These are phyloP conservation scores for Drosophila bocqueti DNA, from an alignment of 1,140 invertebrate genomes.

Conservation along the genomic window DNA sequence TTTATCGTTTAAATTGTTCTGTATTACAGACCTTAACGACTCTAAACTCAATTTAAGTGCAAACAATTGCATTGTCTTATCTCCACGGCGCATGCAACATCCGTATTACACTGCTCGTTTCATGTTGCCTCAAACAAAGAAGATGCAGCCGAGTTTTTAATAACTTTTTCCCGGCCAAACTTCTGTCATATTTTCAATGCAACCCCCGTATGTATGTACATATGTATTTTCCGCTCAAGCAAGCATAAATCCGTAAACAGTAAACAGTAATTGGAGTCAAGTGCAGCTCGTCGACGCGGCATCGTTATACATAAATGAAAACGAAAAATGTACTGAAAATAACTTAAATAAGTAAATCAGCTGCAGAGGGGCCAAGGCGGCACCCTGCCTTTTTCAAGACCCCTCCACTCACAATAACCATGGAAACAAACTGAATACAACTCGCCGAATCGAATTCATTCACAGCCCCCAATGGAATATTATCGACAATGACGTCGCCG, in stretches of 20 bases:
- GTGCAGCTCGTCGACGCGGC: constrained; percentile 48
- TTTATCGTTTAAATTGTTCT: constrained; percentile 29
- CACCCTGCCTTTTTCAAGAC: not conserved
- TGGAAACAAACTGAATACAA: constrained; percentile 33
- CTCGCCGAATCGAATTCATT: constrained; percentile 40
- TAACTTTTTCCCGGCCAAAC: constrained; percentile 34
- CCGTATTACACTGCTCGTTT: constrained; percentile 24
- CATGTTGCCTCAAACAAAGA: constrained; percentile 27
- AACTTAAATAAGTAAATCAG: constrained; percentile 33
- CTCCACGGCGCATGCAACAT: constrained; percentile 30
- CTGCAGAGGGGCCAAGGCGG: not conserved
- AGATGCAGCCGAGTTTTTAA: constrained; percentile 32
- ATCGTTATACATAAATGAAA: constrained; percentile 32
- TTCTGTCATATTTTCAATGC: constrained; percentile 14
- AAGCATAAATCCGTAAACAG: constrained; percentile 79
- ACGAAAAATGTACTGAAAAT: constrained; percentile 20
- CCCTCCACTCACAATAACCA: constrained; percentile 13
- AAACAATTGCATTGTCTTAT: constrained; percentile 49
- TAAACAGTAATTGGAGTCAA: constrained; percentile 76
- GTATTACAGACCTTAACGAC: constrained; percentile 15
- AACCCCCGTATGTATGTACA: constrained; percentile 25
- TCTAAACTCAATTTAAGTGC: constrained; percentile 38
- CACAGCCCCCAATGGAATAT: constrained; percentile 11
- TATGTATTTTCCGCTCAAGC: constrained; percentile 71
- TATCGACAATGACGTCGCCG: constrained; percentile 40